These are phyloP conservation scores for Thunnus albacares DNA, from an alignment of 2,797 vertebrate genomes.

Conservation along the genomic window DNA sequence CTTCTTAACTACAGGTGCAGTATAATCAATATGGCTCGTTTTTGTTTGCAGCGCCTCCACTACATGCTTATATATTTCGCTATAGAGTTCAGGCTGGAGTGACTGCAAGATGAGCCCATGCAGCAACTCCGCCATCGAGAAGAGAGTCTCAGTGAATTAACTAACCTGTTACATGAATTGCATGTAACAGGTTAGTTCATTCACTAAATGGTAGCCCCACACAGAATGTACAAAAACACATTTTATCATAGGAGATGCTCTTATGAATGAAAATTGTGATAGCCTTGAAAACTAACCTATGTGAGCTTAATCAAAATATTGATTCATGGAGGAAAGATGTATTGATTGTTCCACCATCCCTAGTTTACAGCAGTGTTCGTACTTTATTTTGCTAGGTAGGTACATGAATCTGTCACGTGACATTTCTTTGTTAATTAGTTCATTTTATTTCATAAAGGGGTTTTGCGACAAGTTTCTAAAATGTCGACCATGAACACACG, in stretches of 20 bases:
- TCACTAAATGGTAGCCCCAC: neutral
- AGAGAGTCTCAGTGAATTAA: neutral
- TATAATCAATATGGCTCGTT: constrained; percentile 45
- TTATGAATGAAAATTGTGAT: neutral
- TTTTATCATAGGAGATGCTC: neutral
- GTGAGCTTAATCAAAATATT: neutral
- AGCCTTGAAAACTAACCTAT: neutral
- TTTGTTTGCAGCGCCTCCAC: neutral
- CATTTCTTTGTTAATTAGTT: neutral
- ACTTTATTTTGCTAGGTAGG: neutral
- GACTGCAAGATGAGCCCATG: constrained; percentile 30
- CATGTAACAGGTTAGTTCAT: neutral
- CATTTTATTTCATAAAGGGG: neutral
- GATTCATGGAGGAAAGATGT: neutral
- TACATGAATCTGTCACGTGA: neutral
- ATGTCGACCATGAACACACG: neutral
- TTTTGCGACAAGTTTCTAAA: neutral
- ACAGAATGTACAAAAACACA: neutral
- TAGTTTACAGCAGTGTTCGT: neutral
- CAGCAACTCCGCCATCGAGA: neutral
- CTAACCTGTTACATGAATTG: neutral
- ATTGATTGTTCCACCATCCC: neutral
- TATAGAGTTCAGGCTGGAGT: constrained; percentile 22
- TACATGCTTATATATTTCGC: constrained; percentile 36
- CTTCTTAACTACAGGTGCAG: constrained; percentile 43